These are phyloP conservation scores for Aphrophora alni DNA, from an alignment of 2,888 invertebrate genomes.

Conservation along the genomic window DNA sequence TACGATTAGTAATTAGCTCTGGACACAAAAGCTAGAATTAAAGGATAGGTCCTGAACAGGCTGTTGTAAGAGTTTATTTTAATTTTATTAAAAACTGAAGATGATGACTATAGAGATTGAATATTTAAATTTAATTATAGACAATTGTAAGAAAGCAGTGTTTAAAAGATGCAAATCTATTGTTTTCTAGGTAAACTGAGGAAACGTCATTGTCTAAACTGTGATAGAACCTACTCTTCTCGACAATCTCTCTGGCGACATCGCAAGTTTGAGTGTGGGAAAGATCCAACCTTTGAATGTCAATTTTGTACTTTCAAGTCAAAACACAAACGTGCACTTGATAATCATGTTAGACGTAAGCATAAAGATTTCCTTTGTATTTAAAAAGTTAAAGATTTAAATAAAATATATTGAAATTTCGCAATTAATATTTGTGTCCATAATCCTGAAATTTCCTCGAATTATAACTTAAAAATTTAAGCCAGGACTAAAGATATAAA, in stretches of 20 bases:
- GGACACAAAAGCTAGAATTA: no score
- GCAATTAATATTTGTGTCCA: not conserved
- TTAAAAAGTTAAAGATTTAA: not conserved
- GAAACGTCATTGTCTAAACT: not conserved
- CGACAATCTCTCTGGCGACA: constrained; percentile 28
- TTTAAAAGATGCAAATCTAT: no score
- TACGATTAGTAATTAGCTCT: no score
- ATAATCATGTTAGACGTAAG: not conserved
- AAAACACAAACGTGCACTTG: not conserved
- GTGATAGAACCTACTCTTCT: not conserved
- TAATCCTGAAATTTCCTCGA: not conserved
- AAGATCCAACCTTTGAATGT: constrained; percentile 36
- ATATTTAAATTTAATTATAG: no score
- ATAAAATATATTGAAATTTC: not conserved
- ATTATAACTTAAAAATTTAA: no score
- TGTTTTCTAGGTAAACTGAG: not conserved
- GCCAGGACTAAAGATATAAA: no score
- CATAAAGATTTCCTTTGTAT: not conserved
- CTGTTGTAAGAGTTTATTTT: no score
- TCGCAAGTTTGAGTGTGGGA: constrained; percentile 56
- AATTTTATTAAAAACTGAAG: no score
- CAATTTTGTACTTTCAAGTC: not conserved
- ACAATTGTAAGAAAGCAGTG: no score
- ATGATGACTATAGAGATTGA: no score
- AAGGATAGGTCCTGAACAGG: no score